A percentile compares a stretch with the other conserved stretches of the same genome.
phyloP scores from a whole-genome alignment of 2,888 invertebrate genomes.

The Eubasilissa splendida region DNA sequence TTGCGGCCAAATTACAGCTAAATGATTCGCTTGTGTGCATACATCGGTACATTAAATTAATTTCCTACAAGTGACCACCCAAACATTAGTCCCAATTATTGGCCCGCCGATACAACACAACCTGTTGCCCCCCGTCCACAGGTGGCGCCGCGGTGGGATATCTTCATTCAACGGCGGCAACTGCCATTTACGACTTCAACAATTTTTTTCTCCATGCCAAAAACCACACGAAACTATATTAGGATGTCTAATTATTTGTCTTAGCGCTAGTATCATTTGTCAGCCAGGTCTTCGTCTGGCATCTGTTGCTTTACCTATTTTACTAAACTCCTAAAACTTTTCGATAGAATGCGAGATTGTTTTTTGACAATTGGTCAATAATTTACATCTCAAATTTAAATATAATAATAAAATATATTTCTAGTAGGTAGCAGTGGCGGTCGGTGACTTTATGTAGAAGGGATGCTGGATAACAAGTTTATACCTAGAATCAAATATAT shows the following conservation, averaged over 20 bases:
- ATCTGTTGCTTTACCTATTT: slow-evolving; percentile 42
- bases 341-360: no score
- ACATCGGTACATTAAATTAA: slow-evolving; percentile 35
- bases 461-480: no score
- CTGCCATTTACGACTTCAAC: slow-evolving; percentile 55
- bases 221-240: slow-evolving; percentile 29
- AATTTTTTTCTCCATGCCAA: slow-evolving; percentile 41
- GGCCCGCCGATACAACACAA: slow-evolving; percentile 42
- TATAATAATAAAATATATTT: no score
- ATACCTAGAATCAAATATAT: no score
- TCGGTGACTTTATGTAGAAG: no score
- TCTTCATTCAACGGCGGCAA: slow-evolving; percentile 53
- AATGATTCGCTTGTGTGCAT: slow-evolving; percentile 35
- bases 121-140: slow-evolving; percentile 38
- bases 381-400: no score
- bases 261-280: slow-evolving; percentile 52
- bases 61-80: slow-evolving; percentile 39
- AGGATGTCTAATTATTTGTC: slow-evolving; percentile 50
- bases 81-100: slow-evolving; percentile 47
- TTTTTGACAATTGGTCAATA: no score
- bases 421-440: no score
- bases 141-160: slow-evolving; percentile 40
- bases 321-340: slow-evolving; percentile 8
- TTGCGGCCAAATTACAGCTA: slow-evolving; percentile 20
- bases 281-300: slow-evolving; percentile 40